Conservation (phyloP, 2,113 vertebrate species). For the Sander lucioperca region DNA sequence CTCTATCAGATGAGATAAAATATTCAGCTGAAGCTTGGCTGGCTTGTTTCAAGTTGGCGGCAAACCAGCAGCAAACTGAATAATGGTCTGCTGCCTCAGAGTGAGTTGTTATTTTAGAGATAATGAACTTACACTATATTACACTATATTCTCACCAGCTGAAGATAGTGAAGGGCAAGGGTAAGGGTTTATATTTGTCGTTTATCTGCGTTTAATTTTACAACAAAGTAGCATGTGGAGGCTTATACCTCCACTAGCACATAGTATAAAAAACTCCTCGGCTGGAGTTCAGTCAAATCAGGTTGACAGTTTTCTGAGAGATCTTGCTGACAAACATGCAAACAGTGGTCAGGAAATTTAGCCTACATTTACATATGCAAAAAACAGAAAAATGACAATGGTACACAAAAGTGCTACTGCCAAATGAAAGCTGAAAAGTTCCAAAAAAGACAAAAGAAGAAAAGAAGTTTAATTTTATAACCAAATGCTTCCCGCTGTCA, state of each 20-base stretch:
- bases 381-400: not conserved
- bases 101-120: too few relatives aligned
- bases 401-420: not conserved
- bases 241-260: not conserved
- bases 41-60: too few relatives aligned
- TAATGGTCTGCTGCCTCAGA: too few relatives aligned
- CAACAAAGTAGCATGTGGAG: slow-evolving; percentile 1
- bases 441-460: not conserved
- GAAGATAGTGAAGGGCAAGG: not conserved
- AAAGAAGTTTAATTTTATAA: slow-evolving; percentile 33
- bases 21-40: too few relatives aligned
- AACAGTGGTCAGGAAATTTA: not conserved
- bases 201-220: not conserved
- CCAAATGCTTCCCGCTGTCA: slow-evolving; percentile 24
- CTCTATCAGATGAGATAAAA: too few relatives aligned
- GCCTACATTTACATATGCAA: not conserved
- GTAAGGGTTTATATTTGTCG: not conserved
- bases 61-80: too few relatives aligned
- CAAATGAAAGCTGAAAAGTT: slow-evolving; percentile 13
- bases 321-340: not conserved
- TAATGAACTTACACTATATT: too few relatives aligned
- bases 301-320: not conserved
- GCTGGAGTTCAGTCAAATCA: not conserved
- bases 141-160: too few relatives aligned
- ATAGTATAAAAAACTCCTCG: not conserved